Percentiles rank a stretch among this genome's conserved stretches.
Evolutionary conservation across 53 echinoderm and acorn worm species (phyloP).

Genomic region (Antedon mediterranea): DNA sequence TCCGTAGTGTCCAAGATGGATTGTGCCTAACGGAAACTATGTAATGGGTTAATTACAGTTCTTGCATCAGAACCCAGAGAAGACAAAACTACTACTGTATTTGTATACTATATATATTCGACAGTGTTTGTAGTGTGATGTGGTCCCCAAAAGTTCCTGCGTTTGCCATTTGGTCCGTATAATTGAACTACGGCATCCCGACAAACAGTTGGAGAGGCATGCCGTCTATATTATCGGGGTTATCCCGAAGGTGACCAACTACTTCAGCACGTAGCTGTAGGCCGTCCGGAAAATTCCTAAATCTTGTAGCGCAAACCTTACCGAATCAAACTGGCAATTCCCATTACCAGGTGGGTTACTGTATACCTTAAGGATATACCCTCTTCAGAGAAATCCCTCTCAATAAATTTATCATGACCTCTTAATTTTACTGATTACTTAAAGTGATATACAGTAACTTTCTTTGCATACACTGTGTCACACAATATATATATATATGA

Average conservation of each 20-base stretch:
- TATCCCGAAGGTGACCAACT: conserved; percentile 7
- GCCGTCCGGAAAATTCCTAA: conserved; percentile 7
- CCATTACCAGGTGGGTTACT: background rate
- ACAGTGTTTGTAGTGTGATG: conserved; percentile 7
- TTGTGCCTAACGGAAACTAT: background rate
- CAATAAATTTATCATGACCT: conserved; percentile 1
- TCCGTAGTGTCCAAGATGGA: conserved; percentile 11
- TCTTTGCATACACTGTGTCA: too few species aligned
- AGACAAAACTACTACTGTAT: conserved; percentile 11
- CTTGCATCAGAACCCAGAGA: conserved; percentile 3
- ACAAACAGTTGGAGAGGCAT: background rate
- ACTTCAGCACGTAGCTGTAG: conserved; percentile 4
- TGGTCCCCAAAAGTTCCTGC: conserved; percentile 16
- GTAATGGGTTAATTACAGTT: background rate
- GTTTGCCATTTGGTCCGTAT: conserved; percentile 6
- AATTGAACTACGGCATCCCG: conserved; percentile 5
- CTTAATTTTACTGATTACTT: too few species aligned
- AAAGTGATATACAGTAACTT: too few species aligned
- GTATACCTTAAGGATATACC: background rate
- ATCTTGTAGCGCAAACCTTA: background rate
- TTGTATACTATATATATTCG: conserved; percentile 10
- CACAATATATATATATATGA: too few species aligned
- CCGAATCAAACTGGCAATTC: conserved; percentile 14
- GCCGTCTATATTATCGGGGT: conserved; percentile 7
- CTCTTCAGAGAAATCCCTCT: background rate